phyloP scores from a whole-genome alignment of 2,797 vertebrate genomes.

The Mycteria americana region DNA sequence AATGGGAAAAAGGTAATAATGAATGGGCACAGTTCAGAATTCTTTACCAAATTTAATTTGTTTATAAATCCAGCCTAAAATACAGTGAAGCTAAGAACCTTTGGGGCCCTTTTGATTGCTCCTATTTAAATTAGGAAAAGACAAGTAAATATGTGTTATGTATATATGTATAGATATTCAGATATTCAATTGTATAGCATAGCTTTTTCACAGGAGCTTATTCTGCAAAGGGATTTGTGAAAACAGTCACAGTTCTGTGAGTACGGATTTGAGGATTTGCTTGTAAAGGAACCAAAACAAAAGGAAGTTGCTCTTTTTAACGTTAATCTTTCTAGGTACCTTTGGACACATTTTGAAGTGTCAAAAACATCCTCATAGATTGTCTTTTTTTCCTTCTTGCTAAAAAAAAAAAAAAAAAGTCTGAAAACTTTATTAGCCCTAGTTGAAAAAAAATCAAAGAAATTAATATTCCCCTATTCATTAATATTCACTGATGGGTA shows the following conservation, averaged over 20 bases:
- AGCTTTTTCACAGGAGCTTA: not conserved
- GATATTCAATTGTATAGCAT: not conserved
- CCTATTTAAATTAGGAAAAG: not conserved
- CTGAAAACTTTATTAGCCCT: not conserved
- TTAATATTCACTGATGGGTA: not conserved
- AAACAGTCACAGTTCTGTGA: not conserved
- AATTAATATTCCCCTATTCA: not conserved
- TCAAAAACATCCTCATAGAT: not conserved
- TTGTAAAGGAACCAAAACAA: not conserved
- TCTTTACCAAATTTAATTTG: not conserved
- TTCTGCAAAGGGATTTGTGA: not conserved
- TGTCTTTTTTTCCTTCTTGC: not conserved
- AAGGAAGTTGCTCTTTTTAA: not conserved
- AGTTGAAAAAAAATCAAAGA: not conserved
- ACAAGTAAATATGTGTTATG: not conserved
- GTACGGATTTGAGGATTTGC: not conserved
- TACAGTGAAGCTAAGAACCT: not conserved
- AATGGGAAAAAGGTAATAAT: not conserved
- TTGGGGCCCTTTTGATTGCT: not conserved
- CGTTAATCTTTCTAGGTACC: not conserved
- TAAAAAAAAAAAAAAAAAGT: accelerated
- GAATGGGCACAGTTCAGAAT: not conserved
- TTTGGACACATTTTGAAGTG: not conserved
- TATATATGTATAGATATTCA: not conserved
- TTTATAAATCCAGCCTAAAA: not conserved